Evolutionary conservation across 1,140 invertebrate genomes (phyloP).

Genomic region (Plutomurus gul): DNA sequence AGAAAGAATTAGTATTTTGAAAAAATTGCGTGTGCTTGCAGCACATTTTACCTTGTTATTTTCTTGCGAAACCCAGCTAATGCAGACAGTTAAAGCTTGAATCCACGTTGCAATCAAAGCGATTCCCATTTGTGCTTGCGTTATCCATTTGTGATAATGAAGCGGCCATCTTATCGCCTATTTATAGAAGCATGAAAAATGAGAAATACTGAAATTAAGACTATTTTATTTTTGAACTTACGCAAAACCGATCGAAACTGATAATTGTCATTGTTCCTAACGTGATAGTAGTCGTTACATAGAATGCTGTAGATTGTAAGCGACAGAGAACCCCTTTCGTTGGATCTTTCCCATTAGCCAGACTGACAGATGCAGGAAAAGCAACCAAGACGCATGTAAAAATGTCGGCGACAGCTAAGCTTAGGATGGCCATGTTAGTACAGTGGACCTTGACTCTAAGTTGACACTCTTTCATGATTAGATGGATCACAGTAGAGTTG

Average conservation of each 20-base stretch:
- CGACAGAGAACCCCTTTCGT: background rate
- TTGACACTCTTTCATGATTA: background rate
- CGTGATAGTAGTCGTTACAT: background rate
- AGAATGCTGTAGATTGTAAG: background rate
- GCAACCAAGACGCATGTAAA: background rate
- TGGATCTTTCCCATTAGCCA: background rate
- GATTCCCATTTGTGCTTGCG: background rate
- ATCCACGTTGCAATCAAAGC: slow-evolving; percentile 3
- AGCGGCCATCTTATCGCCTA: background rate
- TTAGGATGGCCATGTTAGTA: background rate
- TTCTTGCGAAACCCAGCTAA: background rate
- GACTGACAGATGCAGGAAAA: background rate
- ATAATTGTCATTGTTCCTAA: background rate
- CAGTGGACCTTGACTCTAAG: background rate
- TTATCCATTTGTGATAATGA: slow-evolving; percentile 22
- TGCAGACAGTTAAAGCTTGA: background rate
- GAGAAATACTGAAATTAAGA: background rate
- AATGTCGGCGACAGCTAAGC: background rate
- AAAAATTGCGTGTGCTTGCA: background rate
- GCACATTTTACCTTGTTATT: background rate
- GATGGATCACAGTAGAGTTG: background rate
- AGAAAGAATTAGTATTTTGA: background rate
- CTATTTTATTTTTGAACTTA: background rate
- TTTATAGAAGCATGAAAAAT: background rate
- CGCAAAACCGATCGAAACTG: background rate